Conservation (phyloP, 2,113 vertebrate species). For the Lampris megalopsis region DNA sequence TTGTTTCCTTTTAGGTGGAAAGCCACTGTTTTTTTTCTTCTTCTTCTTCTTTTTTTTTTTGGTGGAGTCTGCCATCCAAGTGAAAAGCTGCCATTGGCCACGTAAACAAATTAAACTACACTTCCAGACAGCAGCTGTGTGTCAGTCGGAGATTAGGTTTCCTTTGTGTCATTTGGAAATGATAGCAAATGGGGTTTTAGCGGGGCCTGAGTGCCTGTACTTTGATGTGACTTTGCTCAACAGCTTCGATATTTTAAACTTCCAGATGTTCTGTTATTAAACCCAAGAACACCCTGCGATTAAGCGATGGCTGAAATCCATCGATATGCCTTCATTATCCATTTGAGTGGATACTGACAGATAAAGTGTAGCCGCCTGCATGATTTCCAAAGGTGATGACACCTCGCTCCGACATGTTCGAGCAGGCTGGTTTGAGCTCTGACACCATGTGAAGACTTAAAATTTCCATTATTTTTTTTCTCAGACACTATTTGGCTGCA, state of each 20-base stretch:
- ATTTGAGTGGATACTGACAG: constrained; percentile 20
- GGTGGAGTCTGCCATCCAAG: constrained; percentile 26
- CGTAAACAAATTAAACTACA: constrained; percentile 64
- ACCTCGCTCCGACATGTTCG: neutral
- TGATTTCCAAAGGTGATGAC: neutral
- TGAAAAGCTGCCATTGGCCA: constrained; percentile 26
- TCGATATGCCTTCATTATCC: neutral
- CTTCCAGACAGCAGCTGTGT: constrained; percentile 42
- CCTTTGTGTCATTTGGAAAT: constrained; percentile 53
- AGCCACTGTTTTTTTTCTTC: constrained; percentile 35
- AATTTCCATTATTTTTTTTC: neutral
- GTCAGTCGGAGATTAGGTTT: constrained; percentile 48
- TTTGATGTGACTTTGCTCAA: constrained; percentile 60
- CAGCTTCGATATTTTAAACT: constrained; percentile 39
- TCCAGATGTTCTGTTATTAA: constrained; percentile 36
- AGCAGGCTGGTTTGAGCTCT: neutral
- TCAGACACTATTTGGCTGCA: constrained; percentile 5
- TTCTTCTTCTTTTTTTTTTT: neutral
- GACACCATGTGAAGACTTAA: neutral
- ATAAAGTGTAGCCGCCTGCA: neutral
- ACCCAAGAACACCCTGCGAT: constrained; percentile 26
- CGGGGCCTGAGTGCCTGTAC: constrained; percentile 26
- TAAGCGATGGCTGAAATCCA: constrained; percentile 17
- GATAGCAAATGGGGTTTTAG: constrained; percentile 31
- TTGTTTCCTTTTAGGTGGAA: constrained; percentile 44